phyloP scores from a whole-genome alignment of 2,888 invertebrate genomes.

The Anarsia innoxiella region DNA sequence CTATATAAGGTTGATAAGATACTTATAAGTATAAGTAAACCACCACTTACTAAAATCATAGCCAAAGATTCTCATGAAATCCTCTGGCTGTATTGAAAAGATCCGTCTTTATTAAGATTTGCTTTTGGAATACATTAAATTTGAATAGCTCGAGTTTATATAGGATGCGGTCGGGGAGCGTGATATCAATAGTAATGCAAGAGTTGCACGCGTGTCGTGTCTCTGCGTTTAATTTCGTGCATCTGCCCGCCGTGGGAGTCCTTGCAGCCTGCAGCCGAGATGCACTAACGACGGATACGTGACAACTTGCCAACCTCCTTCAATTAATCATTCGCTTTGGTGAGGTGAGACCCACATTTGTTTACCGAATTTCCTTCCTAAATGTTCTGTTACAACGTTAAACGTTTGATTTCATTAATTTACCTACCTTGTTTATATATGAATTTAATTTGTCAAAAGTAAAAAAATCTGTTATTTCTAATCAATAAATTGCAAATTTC shows the following conservation, averaged over 20 bases:
- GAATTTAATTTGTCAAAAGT: no score
- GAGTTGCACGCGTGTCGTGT: constrained; percentile 55
- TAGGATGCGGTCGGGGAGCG: constrained; percentile 50
- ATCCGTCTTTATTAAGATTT: constrained; percentile 47
- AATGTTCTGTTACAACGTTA: no score
- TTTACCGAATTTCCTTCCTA: constrained; percentile 7
- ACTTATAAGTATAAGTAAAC: constrained; percentile 7
- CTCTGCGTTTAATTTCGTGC: constrained; percentile 30
- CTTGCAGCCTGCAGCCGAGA: constrained; percentile 13
- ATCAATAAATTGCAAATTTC: no score
- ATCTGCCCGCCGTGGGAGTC: constrained; percentile 20
- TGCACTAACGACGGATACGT: constrained; percentile 13
- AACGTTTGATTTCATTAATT: no score
- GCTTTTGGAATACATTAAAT: constrained; percentile 54
- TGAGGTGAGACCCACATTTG: constrained; percentile 2
- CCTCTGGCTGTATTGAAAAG: constrained; percentile 18
- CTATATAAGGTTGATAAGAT: neutral
- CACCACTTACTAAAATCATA: constrained; percentile 61
- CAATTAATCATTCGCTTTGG: constrained; percentile 10
- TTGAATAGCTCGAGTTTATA: constrained; percentile 52
- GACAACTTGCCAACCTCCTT: constrained; percentile 12
- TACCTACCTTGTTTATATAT: no score
- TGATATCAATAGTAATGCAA: constrained; percentile 52
- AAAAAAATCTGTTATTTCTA: no score
- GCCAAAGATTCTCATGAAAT: constrained; percentile 30